Evolutionary conservation across 2,113 vertebrate genomes (phyloP).

Genomic region (Neogobius melanostomus): DNA sequence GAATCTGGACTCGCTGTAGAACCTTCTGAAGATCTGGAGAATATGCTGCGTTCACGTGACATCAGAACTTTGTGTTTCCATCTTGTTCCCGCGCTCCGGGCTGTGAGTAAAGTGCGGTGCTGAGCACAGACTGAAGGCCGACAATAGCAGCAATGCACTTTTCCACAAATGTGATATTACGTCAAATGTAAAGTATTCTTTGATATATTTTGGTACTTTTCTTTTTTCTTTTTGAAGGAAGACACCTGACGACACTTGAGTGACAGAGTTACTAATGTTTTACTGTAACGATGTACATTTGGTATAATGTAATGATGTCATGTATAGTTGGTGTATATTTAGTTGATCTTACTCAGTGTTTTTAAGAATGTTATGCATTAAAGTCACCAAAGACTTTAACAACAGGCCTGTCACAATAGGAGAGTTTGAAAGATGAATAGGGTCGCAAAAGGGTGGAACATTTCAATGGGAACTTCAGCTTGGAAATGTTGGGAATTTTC

Average conservation of each 20-base stretch:
- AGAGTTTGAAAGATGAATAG: not conserved
- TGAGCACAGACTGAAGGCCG: slow-evolving; percentile 11
- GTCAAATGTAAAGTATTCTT: slow-evolving; percentile 32
- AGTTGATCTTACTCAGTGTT: slow-evolving; percentile 16
- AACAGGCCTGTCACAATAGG: not conserved
- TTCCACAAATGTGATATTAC: slow-evolving; percentile 22
- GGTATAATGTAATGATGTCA: slow-evolving; percentile 43
- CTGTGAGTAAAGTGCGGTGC: not conserved
- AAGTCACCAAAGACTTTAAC: slow-evolving; percentile 39
- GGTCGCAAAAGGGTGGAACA: too few species aligned
- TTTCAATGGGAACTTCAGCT: too few species aligned
- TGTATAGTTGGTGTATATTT: slow-evolving; percentile 8
- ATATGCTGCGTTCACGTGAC: too few species aligned
- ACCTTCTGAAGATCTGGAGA: too few species aligned
- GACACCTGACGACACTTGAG: slow-evolving; percentile 19
- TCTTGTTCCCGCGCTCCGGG: too few species aligned
- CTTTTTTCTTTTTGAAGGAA: not conserved
- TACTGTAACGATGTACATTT: slow-evolving; percentile 1
- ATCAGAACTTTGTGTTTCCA: too few species aligned
- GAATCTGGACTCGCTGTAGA: too few species aligned
- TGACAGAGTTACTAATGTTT: slow-evolving; percentile 20
- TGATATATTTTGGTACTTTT: not conserved
- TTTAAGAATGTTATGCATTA: not conserved
- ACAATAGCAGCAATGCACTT: slow-evolving; percentile 55
- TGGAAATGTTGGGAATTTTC: too few species aligned